Percentiles rank a stretch among this genome's conserved stretches.
phyloP scores from a whole-genome alignment of 2,113 vertebrate species.

The Coracopsis vasa region DNA sequence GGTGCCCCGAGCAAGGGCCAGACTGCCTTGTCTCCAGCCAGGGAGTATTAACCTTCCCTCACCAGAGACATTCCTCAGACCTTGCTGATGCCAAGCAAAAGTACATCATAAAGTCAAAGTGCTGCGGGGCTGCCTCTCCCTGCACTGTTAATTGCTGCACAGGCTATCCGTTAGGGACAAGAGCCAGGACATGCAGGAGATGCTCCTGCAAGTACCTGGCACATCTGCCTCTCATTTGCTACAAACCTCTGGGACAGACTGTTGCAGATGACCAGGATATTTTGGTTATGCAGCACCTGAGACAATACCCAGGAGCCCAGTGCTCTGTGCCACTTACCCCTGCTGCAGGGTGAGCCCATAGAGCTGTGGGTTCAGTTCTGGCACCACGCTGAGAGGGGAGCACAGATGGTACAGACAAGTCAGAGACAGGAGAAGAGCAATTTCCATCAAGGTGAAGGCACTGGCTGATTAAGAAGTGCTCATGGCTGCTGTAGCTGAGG shows the following conservation, averaged over 20 bases:
- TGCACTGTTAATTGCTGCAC: not conserved
- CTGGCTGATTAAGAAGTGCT: not conserved
- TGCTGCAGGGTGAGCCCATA: not conserved
- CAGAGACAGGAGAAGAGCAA: not conserved
- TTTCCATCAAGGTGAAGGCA: not conserved
- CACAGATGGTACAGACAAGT: not conserved
- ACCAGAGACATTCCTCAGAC: not conserved
- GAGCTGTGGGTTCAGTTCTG: not conserved
- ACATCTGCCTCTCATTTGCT: not conserved
- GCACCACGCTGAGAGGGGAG: not conserved
- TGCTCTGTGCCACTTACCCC: not conserved
- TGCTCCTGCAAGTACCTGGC: not conserved
- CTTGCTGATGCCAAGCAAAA: slow-evolving; percentile 16
- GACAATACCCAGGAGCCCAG: not conserved
- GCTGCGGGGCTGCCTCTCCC: not conserved
- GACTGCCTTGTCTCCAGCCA: not conserved
- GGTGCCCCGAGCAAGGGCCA: not conserved
- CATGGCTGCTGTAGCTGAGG: not conserved
- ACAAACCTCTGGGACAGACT: not conserved
- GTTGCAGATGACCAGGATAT: not conserved
- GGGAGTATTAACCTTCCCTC: not conserved
- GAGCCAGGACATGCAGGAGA: not conserved
- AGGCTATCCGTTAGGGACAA: not conserved
- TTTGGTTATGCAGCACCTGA: not conserved
- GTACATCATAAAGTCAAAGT: not conserved